Conservation (phyloP, 2,888 invertebrate species). For the Eudemis profundana region DNA sequence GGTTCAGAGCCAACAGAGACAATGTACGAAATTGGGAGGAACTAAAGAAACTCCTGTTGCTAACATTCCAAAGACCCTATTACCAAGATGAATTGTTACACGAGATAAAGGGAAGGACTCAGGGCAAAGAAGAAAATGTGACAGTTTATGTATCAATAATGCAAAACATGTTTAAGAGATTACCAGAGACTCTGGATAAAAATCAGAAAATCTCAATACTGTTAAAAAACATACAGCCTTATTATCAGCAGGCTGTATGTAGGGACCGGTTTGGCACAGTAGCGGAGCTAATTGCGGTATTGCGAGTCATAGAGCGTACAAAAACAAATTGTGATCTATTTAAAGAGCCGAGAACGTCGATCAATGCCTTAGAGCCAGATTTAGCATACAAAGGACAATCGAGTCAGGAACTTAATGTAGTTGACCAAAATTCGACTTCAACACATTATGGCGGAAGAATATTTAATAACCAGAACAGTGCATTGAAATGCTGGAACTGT, state of each 20-base stretch:
- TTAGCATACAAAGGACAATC: not conserved
- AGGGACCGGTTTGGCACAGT: not conserved
- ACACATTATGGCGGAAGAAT: no score
- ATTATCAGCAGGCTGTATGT: not conserved
- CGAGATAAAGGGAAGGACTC: slow-evolving; percentile 34
- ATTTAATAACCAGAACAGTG: no score
- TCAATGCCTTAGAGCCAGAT: not conserved
- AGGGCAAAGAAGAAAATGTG: slow-evolving; percentile 26
- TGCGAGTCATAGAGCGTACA: not conserved
- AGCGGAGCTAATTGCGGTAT: not conserved
- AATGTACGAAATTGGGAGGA: not conserved
- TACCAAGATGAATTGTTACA: slow-evolving; percentile 36
- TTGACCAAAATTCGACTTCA: no score
- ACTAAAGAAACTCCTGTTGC: not conserved
- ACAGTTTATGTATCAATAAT: slow-evolving; percentile 25
- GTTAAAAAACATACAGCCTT: not conserved
- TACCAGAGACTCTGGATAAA: slow-evolving; percentile 21
- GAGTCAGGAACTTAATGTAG: no score
- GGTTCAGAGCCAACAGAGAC: slow-evolving; percentile 23
- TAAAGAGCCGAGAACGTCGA: not conserved
- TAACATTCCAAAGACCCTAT: slow-evolving; percentile 17
- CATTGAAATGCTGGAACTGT: slow-evolving; percentile 43
- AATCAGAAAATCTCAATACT: not conserved
- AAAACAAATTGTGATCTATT: not conserved
- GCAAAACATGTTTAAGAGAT: slow-evolving; percentile 34